Evolutionary conservation across 2,888 invertebrate genomes (phyloP).

Genomic region (Frankliniella fusca): DNA sequence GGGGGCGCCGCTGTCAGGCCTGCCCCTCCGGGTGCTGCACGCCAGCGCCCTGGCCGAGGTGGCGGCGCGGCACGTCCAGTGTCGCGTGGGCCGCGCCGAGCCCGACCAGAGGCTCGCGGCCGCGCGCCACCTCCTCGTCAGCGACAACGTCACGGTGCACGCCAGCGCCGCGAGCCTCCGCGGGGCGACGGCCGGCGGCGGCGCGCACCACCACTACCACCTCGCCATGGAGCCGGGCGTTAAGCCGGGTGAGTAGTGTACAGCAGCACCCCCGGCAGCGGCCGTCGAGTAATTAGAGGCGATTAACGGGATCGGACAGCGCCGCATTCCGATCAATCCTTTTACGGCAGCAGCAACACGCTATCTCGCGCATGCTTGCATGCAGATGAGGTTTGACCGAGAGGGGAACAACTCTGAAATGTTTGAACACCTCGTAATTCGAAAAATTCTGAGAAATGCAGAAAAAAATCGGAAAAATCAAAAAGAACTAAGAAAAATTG

Average conservation of each 20-base stretch:
- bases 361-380: no score
- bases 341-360: no score
- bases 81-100: slow-evolving; percentile 35
- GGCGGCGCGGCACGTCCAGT: neutral
- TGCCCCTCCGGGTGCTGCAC: no score
- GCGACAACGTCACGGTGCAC: slow-evolving; percentile 36
- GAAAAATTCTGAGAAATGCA: no score
- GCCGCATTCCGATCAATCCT: no score
- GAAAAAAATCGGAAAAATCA: no score
- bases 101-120: slow-evolving; percentile 32
- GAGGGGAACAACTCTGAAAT: no score
- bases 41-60: no score
- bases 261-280: neutral
- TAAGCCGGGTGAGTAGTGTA: slow-evolving; percentile 42
- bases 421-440: no score
- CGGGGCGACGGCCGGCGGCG: slow-evolving; percentile 52
- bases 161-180: slow-evolving; percentile 7
- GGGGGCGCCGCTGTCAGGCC: neutral
- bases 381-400: no score
- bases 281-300: neutral
- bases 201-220: slow-evolving; percentile 58
- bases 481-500: no score
- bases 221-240: slow-evolving; percentile 48
- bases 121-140: slow-evolving; percentile 34
- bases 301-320: no score